Conservation (phyloP, 2,888 invertebrate species). For the Cynaeus angustus region DNA sequence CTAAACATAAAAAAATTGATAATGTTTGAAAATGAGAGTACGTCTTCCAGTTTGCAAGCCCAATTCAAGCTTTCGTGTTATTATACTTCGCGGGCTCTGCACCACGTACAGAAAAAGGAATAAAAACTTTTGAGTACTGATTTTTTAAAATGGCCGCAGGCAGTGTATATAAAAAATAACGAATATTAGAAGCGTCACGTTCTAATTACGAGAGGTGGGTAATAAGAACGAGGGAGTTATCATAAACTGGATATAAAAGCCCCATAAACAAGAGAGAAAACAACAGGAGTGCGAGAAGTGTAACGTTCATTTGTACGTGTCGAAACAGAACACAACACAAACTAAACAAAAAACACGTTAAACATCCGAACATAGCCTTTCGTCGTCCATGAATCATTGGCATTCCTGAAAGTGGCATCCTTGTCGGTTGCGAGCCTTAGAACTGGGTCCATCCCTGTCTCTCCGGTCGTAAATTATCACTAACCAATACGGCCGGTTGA, state of each 20-base stretch:
- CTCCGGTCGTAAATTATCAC: conserved; percentile 67
- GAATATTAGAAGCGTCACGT: background rate
- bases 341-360: conserved; percentile 67
- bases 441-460: conserved; percentile 55
- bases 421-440: conserved; percentile 14
- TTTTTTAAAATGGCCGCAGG: no score
- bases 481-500: conserved; percentile 69
- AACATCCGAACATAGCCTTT: conserved; percentile 71
- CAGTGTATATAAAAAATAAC: no score
- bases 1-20: no score
- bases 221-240: conserved; percentile 1
- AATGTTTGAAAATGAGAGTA: no score
- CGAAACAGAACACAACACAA: conserved; percentile 69
- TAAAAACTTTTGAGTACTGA: no score
- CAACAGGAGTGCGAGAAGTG: conserved; percentile 68
- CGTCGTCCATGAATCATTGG: conserved; percentile 71
- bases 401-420: conserved; percentile 63
- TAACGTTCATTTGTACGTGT: conserved; percentile 71
- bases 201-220: background rate
- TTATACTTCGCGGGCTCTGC: no score
- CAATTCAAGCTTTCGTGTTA: no score
- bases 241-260: background rate
- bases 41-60: no score
- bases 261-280: conserved; percentile 65
- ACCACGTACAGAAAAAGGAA: no score